phyloP scores from a whole-genome alignment of 2,888 invertebrate species.

The Lapara coniferarum region DNA sequence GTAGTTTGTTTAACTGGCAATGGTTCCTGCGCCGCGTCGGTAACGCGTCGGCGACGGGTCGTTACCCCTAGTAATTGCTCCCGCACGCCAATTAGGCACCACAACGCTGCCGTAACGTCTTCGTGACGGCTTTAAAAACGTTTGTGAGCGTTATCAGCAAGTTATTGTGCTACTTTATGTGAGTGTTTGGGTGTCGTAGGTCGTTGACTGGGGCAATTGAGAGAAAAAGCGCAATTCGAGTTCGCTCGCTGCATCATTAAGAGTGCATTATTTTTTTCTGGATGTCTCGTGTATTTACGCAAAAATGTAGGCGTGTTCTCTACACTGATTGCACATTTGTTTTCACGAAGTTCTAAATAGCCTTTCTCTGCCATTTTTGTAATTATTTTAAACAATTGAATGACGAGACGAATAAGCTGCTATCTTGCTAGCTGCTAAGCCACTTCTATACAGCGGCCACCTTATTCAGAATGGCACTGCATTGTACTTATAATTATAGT shows the following conservation, averaged over 20 bases:
- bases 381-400: no score
- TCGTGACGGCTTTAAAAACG: slow-evolving; percentile 54
- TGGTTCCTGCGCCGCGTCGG: slow-evolving; percentile 25
- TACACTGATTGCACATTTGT: no score
- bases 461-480: no score
- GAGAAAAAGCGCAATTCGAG: background rate
- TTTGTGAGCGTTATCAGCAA: slow-evolving; percentile 46
- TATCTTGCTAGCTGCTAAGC: no score
- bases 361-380: no score
- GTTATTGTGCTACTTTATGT: slow-evolving; percentile 14
- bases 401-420: no score
- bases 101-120: slow-evolving; percentile 59
- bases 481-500: no score
- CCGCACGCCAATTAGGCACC: slow-evolving; percentile 61
- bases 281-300: no score
- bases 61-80: slow-evolving; percentile 58
- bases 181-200: background rate
- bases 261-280: background rate
- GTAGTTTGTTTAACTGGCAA: slow-evolving; percentile 20
- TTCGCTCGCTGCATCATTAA: background rate
- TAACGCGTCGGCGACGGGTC: slow-evolving; percentile 40
- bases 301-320: background rate
- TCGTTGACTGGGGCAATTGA: slow-evolving; percentile 3
- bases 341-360: no score
- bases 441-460: no score